A percentile compares a stretch with the other conserved stretches of the same genome.
These are phyloP conservation scores for Platerodrilus igneus DNA, from an alignment of 2,888 invertebrate species.

Conservation along the genomic window DNA sequence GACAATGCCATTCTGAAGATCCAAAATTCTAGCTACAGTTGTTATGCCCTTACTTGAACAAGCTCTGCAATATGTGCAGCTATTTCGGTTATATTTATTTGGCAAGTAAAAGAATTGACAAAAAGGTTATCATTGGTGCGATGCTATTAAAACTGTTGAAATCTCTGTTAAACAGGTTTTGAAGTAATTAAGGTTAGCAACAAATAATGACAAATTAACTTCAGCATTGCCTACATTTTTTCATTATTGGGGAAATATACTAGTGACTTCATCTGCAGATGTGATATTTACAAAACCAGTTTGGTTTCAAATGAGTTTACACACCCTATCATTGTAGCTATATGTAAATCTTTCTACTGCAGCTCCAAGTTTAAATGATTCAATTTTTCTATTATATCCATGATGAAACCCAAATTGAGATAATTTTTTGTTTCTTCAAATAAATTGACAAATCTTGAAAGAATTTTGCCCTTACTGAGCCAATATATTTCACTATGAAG, in stretches of 20 bases:
- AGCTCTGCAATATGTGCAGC: slow-evolving; percentile 4
- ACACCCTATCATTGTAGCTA: slow-evolving; percentile 21
- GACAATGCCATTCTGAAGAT: no score
- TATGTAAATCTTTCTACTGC: no score
- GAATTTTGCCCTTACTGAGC: slow-evolving; percentile 23
- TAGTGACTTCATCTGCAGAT: slow-evolving; percentile 3
- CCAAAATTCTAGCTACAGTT: slow-evolving; percentile 9
- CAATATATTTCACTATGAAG: slow-evolving; percentile 24
- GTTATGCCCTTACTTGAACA: slow-evolving; percentile 9
- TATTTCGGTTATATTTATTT: slow-evolving; percentile 8
- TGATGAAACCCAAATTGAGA: slow-evolving; percentile 25
- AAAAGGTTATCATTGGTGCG: slow-evolving; percentile 9
- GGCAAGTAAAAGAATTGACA: slow-evolving; percentile 12
- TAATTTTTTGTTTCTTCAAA: slow-evolving; percentile 23
- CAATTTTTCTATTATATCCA: slow-evolving; percentile 26
- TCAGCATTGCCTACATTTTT: no score
- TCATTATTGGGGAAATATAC: no score
- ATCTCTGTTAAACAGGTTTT: slow-evolving; percentile 5
- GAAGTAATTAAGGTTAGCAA: slow-evolving; percentile 2
- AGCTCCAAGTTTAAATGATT: slow-evolving; percentile 25
- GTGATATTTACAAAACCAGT: slow-evolving; percentile 20
- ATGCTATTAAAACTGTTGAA: slow-evolving; percentile 7
- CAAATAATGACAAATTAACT: slow-evolving; percentile 8
- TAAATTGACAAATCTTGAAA: slow-evolving; percentile 21
- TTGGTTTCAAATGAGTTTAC: slow-evolving; percentile 25